Base-by-base conservation (phyloP, 2,888 invertebrate genomes). In the Himalopsyche anomala region DNA sequence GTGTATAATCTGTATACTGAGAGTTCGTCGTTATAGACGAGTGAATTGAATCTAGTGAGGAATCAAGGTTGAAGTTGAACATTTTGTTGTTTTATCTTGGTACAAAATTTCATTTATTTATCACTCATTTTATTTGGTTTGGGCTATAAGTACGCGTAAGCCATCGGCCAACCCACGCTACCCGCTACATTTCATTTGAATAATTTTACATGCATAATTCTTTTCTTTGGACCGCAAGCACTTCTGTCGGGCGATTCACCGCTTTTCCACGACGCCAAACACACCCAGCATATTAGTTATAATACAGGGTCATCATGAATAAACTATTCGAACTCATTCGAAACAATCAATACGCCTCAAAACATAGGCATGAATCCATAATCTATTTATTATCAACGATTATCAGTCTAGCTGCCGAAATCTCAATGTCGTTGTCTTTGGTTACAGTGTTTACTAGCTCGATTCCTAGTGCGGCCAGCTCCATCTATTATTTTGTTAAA, bases 181-280 rank as follows among this genome's bases (percentile, higher is more conserved):
- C 62, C 62, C 62, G 62, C 62, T 62, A 62, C 62, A 62, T 62
- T 62, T 62, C 62, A 84, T 86, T 86, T 86, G 86, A 86, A 86
- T 86, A 86, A 84, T 84, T 86, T 86, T 86, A 86, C 86, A 86
- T 86, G 82, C 81, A 86, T 86, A 86, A 86, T 86, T 86, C 81
- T 86, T 84, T 81, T 84, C 62, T 84, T 84, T 54, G 51, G 80
- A 40, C 80, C 28, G 36, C 83, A 5, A 74, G n/a, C 40, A 40
- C 55, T 56, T 40, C 56, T 82, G 56, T n/a, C n/a, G 56, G 42
- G 40, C 40, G 56, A 38, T 40, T 36, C 56, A 9, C 40, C 55
- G 51, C 54, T 81, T 81, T 54, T 81, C 28, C 38, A 81, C 81
- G 28, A 55, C 38, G 38, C 51, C 55, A 45, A 28, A 36, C 54